phyloP scores from a whole-genome alignment of 1,140 invertebrate genomes.

The Polyergus mexicanus region DNA sequence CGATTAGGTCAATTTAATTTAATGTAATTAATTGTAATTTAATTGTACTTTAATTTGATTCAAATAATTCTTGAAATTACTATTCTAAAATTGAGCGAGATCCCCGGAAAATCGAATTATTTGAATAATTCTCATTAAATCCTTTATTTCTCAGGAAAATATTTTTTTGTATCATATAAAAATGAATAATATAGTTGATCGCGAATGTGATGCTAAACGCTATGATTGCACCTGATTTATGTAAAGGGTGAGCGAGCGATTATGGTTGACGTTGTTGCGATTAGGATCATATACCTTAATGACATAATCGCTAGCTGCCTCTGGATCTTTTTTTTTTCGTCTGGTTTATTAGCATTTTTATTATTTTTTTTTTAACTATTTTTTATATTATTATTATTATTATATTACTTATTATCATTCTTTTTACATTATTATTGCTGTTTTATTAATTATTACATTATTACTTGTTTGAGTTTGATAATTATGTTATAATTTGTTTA shows the following conservation, averaged over 20 bases:
- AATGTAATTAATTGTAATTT: background rate
- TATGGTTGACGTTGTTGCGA: conserved; percentile 41
- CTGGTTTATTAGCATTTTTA: conserved; percentile 27
- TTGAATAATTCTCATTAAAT: background rate
- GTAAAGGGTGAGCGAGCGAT: conserved; percentile 18
- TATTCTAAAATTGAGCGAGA: background rate
- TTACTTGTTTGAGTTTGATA: conserved; percentile 40
- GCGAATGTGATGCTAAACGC: background rate
- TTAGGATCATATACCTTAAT: conserved; percentile 32
- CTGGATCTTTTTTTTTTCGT: background rate
- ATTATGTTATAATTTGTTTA: conserved; percentile 67
- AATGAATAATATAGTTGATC: background rate
- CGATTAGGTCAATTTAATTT: background rate
- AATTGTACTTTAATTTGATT: background rate
- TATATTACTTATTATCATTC: no score
- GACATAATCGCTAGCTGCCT: conserved; percentile 29
- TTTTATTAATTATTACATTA: conserved; percentile 22
- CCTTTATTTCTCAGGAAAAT: background rate
- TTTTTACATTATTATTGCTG: conserved; percentile 27
- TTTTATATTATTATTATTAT: conserved; percentile 28
- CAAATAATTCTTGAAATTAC: no score
- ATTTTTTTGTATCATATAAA: background rate
- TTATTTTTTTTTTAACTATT: conserved; percentile 29
- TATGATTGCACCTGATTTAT: background rate
- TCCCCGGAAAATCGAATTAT: background rate